Percentiles rank a stretch among this genome's conserved stretches.
phyloP scores from a whole-genome alignment of 1,140 invertebrate genomes.

The Coboldia fuscipes region DNA sequence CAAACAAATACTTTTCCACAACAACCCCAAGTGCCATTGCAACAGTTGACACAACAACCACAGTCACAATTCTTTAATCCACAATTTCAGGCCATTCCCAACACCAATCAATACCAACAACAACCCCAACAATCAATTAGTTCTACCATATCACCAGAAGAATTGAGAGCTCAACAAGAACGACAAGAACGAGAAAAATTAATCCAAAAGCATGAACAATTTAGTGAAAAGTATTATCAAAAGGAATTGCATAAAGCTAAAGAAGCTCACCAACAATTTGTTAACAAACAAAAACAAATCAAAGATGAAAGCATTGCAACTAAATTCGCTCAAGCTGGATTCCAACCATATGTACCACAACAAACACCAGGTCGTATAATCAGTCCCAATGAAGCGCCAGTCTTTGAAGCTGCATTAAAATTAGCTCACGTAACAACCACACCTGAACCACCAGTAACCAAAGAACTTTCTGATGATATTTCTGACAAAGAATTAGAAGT shows the following conservation, averaged over 20 bases:
- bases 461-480: conserved; percentile 12
- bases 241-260: conserved; percentile 42
- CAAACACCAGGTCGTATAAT: conserved; percentile 17
- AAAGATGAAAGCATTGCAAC: conserved; percentile 18
- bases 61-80: conserved; percentile 3
- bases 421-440: conserved; percentile 27
- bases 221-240: conserved; percentile 41
- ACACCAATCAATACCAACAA: background rate
- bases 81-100: background rate
- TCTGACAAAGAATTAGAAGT: conserved; percentile 18
- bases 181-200: conserved; percentile 37
- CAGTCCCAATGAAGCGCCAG: conserved; percentile 20
- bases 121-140: conserved; percentile 5
- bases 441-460: conserved; percentile 22
- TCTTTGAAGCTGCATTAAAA: conserved; percentile 23
- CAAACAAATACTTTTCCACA: conserved; percentile 19
- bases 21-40: conserved; percentile 10
- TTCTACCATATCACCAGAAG: conserved; percentile 6
- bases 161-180: conserved; percentile 27
- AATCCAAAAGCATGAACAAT: conserved; percentile 44
- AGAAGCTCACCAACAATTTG: conserved; percentile 35
- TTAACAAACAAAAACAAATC: conserved; percentile 34
- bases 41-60: conserved; percentile 4
- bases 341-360: conserved; percentile 22
- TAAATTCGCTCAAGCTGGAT: conserved; percentile 11